Evolutionary conservation across 2,797 vertebrate genomes (phyloP), one percentile per base, ranked within the genome.

Genomic region (Knipowitschia caucasica): DNA sequence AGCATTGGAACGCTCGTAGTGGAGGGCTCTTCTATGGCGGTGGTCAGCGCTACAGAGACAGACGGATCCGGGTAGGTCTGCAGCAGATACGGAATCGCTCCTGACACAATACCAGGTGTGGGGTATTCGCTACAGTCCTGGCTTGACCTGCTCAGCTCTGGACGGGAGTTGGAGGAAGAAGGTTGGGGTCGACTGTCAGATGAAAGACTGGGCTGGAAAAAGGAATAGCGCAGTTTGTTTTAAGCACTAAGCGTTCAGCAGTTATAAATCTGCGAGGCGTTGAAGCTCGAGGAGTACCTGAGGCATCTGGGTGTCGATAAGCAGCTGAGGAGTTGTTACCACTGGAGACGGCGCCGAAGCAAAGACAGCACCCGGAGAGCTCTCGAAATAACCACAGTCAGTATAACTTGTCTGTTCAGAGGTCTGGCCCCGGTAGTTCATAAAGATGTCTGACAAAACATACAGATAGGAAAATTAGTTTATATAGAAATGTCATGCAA

Each of bases 81-180:
- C 0, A 81, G 87, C 62, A 72, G 77, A 1, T 84, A 90, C 0
- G 81, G 55, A 56, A 77, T 40, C 25, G 69, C 15, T 31, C 42
- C 70, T 0, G 84, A 38, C 17, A 62, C 10, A 23, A 83, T 64
- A 67, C 84, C 77, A 14, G 87, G 58, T n/a, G 79, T 15, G 1
- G 81, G 84, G 59, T 85, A 91, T 51, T 91, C 90, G 50, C 69
- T 7, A 0, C 89, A 93, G 7, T 88, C 90, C 55, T 85, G 76
- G 34, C 26, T 23, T 67, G 68, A 59, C 73, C 71, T 79, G 66
- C 33, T 78, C 1, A 81, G 75, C 38, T 80, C 82, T 6, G 77
- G 50, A 42, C 50, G 66, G 42, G 56, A 45, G 2, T 12, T 61
- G 42, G 82, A 80, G 1, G 86, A 73, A 5, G 86, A 74, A 0